Base-by-base conservation (phyloP, 2,797 vertebrate genomes). In the Scolopax rusticola region DNA sequence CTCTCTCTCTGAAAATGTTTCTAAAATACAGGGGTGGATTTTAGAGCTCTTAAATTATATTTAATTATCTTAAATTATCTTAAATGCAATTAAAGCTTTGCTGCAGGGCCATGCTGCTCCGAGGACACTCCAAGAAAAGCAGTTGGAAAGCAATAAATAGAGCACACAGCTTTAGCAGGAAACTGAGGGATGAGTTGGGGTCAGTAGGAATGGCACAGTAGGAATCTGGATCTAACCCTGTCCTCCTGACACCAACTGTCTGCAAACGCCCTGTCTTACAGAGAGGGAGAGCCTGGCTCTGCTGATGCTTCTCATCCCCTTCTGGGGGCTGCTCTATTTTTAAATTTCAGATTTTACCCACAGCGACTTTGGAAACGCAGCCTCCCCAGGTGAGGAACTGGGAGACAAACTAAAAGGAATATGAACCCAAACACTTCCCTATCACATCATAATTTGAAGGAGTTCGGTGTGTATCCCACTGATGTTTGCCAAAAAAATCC, bases 11-110 rank as follows among this genome's bases (percentile, higher is more conserved):
- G 85, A 82, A 89, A 70, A 21, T 12, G 3, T 84, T 94, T 88
- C 74, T 95, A 43, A 93, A 89, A 84, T 73, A 76, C 84, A 82
- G 85, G 75, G 69, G 73, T 95, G 89, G 69, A 86, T 88, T 95
- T 93, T 90, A 71, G 82, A 95, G 67, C 87, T 91, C 95, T 95
- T 90, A 73, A 36, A 36, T 36, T 36, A 36, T 36, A 36, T 36
- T 36, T 36, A 36, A 36, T 36, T 36, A 36, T 36, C 36, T 36
- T 36, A 36, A 36, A 36, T 36, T 36, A 36, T 36, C 36, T 36
- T 36, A 36, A 36, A 36, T 36, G 73, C 76, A 93, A 92, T 94
- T 90, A 95, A 86, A 95, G 65, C 63, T 84, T 94, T 93, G 77
- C 82, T 91, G 59, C 47, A 27, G 79, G 82, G 91, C 73, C 54